Conservation (phyloP, 2,113 vertebrate species). For the Pollachius pollachius region DNA sequence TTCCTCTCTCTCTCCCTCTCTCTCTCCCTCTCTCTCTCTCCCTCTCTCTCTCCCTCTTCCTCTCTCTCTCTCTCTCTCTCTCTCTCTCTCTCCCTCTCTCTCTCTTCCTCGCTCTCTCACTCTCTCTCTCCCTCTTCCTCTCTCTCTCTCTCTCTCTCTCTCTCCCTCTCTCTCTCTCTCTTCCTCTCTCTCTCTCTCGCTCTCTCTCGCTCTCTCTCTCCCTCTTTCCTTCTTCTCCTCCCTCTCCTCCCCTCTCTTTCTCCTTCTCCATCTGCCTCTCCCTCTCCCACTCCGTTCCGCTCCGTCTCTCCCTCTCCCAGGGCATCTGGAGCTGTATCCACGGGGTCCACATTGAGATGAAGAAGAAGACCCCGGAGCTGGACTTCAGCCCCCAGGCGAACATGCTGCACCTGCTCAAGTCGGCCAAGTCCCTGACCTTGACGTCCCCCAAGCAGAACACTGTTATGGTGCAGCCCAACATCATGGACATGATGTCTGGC, state of each 20-base stretch:
- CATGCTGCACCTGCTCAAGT: constrained; percentile 92
- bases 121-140: too few relatives aligned
- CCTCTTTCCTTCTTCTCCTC: too few relatives aligned
- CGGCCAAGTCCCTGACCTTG: constrained; percentile 89
- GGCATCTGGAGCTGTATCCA: constrained; percentile 99
- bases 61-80: constrained; percentile 37
- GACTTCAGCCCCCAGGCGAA: constrained; percentile 93
- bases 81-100: constrained; percentile 7
- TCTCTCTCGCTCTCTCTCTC: too few relatives aligned
- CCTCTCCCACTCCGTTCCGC: not conserved
- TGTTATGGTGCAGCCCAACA: constrained; percentile 81
- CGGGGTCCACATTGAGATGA: constrained; percentile 95
- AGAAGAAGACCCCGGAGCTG: constrained; percentile 90
- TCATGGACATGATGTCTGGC: constrained; percentile 87
- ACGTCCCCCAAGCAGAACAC: constrained; percentile 88
- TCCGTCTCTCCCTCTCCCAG: constrained; percentile 61
- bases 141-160: too few relatives aligned
- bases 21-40: too few relatives aligned
- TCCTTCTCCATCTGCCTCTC: constrained; percentile 22
- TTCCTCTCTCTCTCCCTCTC: too few relatives aligned
- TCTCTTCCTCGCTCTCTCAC: too few relatives aligned
- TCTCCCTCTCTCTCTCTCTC: too few relatives aligned
- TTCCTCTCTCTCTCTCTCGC: too few relatives aligned
- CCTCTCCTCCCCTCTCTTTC: constrained; percentile 25
- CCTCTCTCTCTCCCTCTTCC: not conserved